Conservation (phyloP, 2,888 invertebrate species). For the Melikaiella ostensackeni region DNA sequence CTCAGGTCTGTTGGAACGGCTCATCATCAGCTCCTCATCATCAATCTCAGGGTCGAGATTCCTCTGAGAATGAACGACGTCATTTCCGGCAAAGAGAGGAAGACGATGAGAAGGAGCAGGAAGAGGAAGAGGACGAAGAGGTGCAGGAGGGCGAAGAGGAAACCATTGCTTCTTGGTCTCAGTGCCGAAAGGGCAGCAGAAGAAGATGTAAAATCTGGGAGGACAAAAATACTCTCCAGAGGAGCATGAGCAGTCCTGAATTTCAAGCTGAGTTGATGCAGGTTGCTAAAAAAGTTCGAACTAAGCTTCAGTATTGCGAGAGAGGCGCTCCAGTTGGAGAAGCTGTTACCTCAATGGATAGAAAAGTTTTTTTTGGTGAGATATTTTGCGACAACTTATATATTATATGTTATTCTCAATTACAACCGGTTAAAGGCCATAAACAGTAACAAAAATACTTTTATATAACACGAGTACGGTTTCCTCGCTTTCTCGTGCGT, state of each 20-base stretch:
- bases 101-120: neutral
- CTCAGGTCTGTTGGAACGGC: slow-evolving; percentile 63
- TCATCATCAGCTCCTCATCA: slow-evolving; percentile 33
- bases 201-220: slow-evolving; percentile 66
- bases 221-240: slow-evolving; percentile 75
- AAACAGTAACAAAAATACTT: too few species aligned
- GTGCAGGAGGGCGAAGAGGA: neutral
- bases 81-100: neutral
- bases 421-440: too few species aligned
- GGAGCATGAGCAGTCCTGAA: slow-evolving; percentile 78
- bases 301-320: slow-evolving; percentile 63
- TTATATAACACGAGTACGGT: too few species aligned
- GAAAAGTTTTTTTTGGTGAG: neutral
- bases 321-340: slow-evolving; percentile 58
- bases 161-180: neutral
- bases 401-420: too few species aligned
- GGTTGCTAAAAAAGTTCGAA: slow-evolving; percentile 67
- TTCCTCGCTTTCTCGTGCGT: too few species aligned
- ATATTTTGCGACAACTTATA: neutral
- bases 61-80: neutral
- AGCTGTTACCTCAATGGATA: slow-evolving; percentile 45
- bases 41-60: neutral
- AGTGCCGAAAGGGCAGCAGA: neutral
- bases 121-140: neutral
- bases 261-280: slow-evolving; percentile 79